Evolutionary conservation across 2,797 vertebrate species (phyloP), one percentile per base, ranked within the genome.

Genomic region (Poecile montanus): DNA sequence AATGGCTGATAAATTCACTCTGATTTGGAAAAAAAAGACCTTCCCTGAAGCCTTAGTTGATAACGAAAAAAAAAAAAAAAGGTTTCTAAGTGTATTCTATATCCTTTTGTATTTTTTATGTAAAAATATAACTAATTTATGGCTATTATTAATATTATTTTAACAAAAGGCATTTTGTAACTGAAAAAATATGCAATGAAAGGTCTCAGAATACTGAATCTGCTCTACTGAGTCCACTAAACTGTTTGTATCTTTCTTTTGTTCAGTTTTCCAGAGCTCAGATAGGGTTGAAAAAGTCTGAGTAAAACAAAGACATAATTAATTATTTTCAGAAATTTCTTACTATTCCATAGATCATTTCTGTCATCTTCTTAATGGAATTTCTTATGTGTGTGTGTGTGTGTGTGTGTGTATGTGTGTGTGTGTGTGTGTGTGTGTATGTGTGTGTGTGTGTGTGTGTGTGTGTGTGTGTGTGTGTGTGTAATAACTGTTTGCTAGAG

Each of bases 351-450:
- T 30, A 30, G 6, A 68, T 66, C 13, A 58, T 4, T 50, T 30
- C 26, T 79, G 5, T 58, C 8, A 19, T 50, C 7, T 67, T 72
- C 27, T 47, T 50, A 84, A 74, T 25, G 15, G 11, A 68, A 22
- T 23, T 40, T 0, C 20, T 1, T 25, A 2, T 30, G 3, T 26
- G 7, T 45, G 6, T 16, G 5, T 8, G 1, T 11, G 7, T 20
- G 3, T 23, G 16, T 54, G 9, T 19, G 7, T 32, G 15, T 48
- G 10, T 16, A 3, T 30, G 34, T 16, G 9, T 32, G 11, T 47
- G 23, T 51, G 29, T 51, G 15, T 27, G 26, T 51, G 26, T 51
- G 50, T 51, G 9, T 27, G 15, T 10, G n/a, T n/a, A n/a, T 16
- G 5, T 8, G 1, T 11, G 7, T 20, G 3, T 23, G 16, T 54